A percentile compares a stretch with the other conserved stretches of the same genome.
Evolutionary conservation across 2,888 invertebrate genomes (phyloP).

Genomic region (Epistrophella euchroma): DNA sequence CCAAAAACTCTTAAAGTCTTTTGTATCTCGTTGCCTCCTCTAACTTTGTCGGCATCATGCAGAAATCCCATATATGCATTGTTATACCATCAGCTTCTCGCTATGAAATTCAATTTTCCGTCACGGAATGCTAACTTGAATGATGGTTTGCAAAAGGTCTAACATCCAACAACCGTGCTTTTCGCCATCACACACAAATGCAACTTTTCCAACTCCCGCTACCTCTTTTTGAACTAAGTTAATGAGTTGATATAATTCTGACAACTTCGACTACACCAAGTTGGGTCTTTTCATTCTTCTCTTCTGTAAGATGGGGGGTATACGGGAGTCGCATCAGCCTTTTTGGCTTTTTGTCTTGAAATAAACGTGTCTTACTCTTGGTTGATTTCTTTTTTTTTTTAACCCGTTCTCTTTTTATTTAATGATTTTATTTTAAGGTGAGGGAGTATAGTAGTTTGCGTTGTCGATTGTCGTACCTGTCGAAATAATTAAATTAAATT

Average conservation of each 20-base stretch:
- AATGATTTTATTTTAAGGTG: too few species aligned
- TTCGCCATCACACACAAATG: slow-evolving; percentile 60
- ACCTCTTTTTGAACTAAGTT: slow-evolving; percentile 37
- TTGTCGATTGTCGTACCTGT: slow-evolving; percentile 62
- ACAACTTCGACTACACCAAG: slow-evolving; percentile 48
- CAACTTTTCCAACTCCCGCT: slow-evolving; percentile 26
- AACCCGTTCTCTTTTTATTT: not conserved
- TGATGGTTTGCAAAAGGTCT: slow-evolving; percentile 53
- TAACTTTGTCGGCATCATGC: slow-evolving; percentile 35
- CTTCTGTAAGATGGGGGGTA: not conserved
- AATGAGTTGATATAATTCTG: slow-evolving; percentile 74
- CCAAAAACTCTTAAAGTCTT: not conserved
- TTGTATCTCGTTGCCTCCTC: not conserved
- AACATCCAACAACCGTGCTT: slow-evolving; percentile 33
- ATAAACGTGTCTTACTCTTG: slow-evolving; percentile 11
- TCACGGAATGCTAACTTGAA: slow-evolving; percentile 64
- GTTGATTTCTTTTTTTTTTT: slow-evolving; percentile 2
- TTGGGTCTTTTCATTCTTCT: slow-evolving; percentile 3
- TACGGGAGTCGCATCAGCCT: not conserved
- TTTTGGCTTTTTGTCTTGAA: slow-evolving; percentile 16
- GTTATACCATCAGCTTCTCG: slow-evolving; percentile 7
- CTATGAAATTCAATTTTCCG: slow-evolving; percentile 66
- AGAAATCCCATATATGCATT: slow-evolving; percentile 29
- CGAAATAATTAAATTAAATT: slow-evolving; percentile 74
- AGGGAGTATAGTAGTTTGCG: not conserved